Conservation (phyloP, 2,113 vertebrate genomes). For the Bettongia penicillata region DNA sequence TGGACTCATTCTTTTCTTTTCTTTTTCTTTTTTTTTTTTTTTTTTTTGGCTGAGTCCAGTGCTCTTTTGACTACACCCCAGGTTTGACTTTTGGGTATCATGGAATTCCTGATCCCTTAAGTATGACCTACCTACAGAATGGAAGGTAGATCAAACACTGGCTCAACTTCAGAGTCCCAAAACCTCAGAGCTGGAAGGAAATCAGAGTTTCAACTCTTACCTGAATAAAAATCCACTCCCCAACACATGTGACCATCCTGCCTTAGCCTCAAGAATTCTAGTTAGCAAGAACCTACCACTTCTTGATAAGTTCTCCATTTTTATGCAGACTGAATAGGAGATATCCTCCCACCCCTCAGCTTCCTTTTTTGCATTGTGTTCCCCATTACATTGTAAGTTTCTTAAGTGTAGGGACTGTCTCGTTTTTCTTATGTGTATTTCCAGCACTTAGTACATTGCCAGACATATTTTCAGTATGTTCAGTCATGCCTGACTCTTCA, state of each 20-base stretch:
- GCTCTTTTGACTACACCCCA: too few relatives aligned
- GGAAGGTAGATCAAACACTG: neutral
- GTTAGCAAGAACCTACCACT: neutral
- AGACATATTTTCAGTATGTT: neutral
- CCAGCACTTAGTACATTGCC: neutral
- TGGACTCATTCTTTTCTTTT: neutral
- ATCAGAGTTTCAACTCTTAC: neutral
- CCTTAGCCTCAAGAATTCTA: neutral
- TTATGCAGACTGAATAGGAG: neutral
- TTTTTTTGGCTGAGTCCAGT: neutral
- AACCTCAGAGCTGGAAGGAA: neutral
- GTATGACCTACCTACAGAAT: too few relatives aligned
- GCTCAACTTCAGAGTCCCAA: neutral
- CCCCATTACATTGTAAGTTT: neutral
- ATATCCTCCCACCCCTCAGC: neutral
- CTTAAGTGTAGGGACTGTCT: neutral
- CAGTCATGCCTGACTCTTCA: too few relatives aligned
- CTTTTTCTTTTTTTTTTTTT: neutral
- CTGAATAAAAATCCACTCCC: neutral
- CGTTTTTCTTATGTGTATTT: neutral
- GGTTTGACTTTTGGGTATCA: neutral
- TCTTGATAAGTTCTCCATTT: neutral
- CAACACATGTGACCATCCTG: too few relatives aligned
- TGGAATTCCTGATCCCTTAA: too few relatives aligned
- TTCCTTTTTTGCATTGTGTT: neutral